Evolutionary conservation across 2,888 invertebrate species (phyloP).

Genomic region (Pollenia labialis): DNA sequence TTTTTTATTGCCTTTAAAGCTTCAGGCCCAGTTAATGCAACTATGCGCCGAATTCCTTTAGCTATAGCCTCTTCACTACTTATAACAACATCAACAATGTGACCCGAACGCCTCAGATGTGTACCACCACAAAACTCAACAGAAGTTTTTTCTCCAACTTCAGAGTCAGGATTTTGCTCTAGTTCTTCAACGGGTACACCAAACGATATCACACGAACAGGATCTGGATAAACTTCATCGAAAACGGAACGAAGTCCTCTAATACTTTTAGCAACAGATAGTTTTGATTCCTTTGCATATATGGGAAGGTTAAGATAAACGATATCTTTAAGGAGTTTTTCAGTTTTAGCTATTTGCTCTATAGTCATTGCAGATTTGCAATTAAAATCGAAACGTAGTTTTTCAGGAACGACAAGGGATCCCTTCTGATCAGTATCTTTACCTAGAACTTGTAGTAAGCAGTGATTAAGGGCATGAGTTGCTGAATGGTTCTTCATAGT

Average conservation of each 20-base stretch:
- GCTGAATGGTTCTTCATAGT: constrained; percentile 99
- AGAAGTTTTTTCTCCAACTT: constrained; percentile 92
- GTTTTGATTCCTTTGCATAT: constrained; percentile 93
- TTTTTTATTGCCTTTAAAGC: constrained; percentile 94
- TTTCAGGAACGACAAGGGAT: constrained; percentile 98
- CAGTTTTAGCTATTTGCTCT: constrained; percentile 94
- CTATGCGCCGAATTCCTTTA: constrained; percentile 98
- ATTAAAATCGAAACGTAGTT: constrained; percentile 98
- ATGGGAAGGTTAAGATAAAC: constrained; percentile 91
- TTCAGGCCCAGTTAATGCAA: constrained; percentile 98
- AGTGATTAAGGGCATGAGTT: constrained; percentile 98
- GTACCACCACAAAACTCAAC: constrained; percentile 99
- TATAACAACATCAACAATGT: constrained; percentile 98
- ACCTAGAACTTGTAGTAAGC: constrained; percentile 94
- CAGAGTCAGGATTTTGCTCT: constrained; percentile 92
- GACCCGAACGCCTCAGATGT: constrained; percentile 95
- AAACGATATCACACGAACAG: constrained; percentile 96
- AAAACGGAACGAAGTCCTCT: constrained; percentile 98
- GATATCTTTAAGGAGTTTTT: constrained; percentile 91
- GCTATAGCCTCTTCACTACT: constrained; percentile 99
- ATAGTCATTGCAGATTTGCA: constrained; percentile 96
- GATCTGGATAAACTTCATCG: constrained; percentile 99
- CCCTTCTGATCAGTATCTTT: constrained; percentile 97
- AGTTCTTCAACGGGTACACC: constrained; percentile 96
- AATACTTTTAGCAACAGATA: constrained; percentile 95